A percentile compares a stretch with the other conserved stretches of the same genome.
Evolutionary conservation across 2,888 invertebrate genomes (phyloP).

Genomic region (Drosophila siamana): DNA sequence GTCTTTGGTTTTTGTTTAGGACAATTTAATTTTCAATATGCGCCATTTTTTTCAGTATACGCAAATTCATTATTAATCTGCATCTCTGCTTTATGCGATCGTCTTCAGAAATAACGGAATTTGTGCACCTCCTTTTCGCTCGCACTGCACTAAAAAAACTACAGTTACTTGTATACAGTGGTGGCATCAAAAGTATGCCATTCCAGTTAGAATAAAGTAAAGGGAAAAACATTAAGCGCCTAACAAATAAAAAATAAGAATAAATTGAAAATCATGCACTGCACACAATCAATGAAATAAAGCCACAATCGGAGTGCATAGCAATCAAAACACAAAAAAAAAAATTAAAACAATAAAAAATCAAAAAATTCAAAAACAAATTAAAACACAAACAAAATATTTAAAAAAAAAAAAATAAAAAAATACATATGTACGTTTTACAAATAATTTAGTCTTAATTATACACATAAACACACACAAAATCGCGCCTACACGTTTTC

Average conservation of each 20-base stretch:
- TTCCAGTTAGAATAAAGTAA: conserved; percentile 20
- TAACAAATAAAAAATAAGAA: conserved; percentile 11
- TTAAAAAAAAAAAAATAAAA: conserved; percentile 22
- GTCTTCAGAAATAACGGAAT: conserved; percentile 52
- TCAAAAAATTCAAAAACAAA: conserved; percentile 24
- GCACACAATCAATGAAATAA: conserved; percentile 49
- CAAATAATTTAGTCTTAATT: conserved; percentile 50
- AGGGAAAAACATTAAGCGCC: not conserved
- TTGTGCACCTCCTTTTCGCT: conserved; percentile 32
- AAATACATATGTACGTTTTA: conserved; percentile 24
- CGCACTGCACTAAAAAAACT: conserved; percentile 27
- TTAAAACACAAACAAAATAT: conserved; percentile 33
- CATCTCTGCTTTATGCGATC: conserved; percentile 27
- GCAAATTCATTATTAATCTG: conserved; percentile 22
- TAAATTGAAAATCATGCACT: conserved; percentile 28
- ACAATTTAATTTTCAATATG: conserved; percentile 1
- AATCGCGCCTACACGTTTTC: conserved; percentile 6
- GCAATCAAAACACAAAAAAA: conserved; percentile 17
- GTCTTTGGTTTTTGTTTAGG: conserved; percentile 7
- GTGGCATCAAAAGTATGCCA: conserved; percentile 4
- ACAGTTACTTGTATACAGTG: conserved; percentile 52
- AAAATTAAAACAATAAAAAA: conserved; percentile 24
- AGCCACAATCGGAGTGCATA: conserved; percentile 15
- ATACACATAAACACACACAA: not conserved
- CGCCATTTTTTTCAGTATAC: conserved; percentile 39